Base-by-base conservation (phyloP, 2,113 vertebrate species). In the Pomatostomus ruficeps region DNA sequence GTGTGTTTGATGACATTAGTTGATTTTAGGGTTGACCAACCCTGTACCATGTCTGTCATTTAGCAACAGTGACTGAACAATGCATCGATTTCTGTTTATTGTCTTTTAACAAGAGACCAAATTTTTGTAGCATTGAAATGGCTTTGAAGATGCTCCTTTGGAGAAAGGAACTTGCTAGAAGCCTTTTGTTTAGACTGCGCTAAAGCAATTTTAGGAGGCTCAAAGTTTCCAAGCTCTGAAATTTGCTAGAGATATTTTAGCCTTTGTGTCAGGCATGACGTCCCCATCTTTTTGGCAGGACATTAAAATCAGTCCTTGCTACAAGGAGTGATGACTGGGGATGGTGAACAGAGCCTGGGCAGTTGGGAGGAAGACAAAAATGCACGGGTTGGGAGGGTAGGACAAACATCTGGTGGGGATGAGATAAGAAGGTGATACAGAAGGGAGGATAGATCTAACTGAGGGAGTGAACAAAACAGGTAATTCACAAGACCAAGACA, bases 11-110 rank as follows among this genome's bases (percentile, higher is more conserved):
- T 68, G 91, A 59, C 82, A 80, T 83, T 94, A 77, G 78, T 36
- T 62, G 33, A 48, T 95, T 94, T 93, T 91, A 93, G 38, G 82
- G 67, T 48, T 93, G 78, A 91, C 36, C 81, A 85, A 11, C 28
- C 8, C 35, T 76, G 59, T 95, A 49, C 43, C 12, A 14, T 6
- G 43, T 77, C 36, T 73, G 58, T 80, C 49, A 79, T 91, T 94
- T 87, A 79, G 72, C 43, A 93, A 43, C 43, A 83, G 58, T 80
- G 79, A 70, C 43, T 95, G 79, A 90, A n/a, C 59, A 82, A 71
- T 63, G 46, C 43, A 91, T 51, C 36, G 82, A 95, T 83, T 97
- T 88, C 43, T 46, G 10, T 55, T 95, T 62, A 74, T 66, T 57
- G 35, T 83, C 72, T 86, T 80, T 90, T 79, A 90, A 70, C 29